Base-by-base conservation (phyloP, 1,140 invertebrate genomes). In the Phortica variegata region DNA sequence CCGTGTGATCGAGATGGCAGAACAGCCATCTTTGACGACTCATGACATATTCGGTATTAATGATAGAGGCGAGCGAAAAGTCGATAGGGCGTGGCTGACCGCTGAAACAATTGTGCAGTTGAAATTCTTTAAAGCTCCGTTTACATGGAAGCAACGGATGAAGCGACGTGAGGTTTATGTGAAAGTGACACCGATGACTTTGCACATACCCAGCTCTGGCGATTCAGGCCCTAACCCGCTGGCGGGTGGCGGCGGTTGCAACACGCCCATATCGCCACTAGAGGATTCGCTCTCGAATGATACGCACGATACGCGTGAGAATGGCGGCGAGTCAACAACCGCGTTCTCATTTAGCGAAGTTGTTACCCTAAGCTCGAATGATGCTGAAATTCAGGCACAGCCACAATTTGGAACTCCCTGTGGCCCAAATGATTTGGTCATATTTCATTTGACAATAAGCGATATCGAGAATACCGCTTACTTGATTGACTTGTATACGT, bases 11-110 rank as follows among this genome's bases (percentile, higher is more conserved):
- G 56, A 60, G n/a, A 18, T 65, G 32, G 75, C 77, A 50, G 58
- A 62, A 36, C 63, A 54, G 19, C 56, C 33, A 52, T 61, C 47
- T 37, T 66, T 38, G 54, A 51, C 29, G 46, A 68, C 72, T 8
- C 58, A 72, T 2, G 82, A 85, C 20, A 79, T 77, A 21, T 89
- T 89, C 78, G 87, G 90, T 10, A 17, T 53, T 0, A 79, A 80
- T 52, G 81, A 83, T 74, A 81, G 84, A 71, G 81, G 82, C 15
- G 77, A 78, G 31, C 77, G 79, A 20, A 84, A 82, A 54, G 78
- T 92, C 9, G 87, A 89, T 61, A 82, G 83, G 41, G 93, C 93
- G 1, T 97, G 93, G 93, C 77, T 97, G 1, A 93, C 87, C 18
- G 82, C 85, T 47, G 91, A 95, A 74, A 88, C 87, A 21, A 80